phyloP scores from a whole-genome alignment of 2,888 invertebrate genomes.

The Argyra leucocephala region DNA sequence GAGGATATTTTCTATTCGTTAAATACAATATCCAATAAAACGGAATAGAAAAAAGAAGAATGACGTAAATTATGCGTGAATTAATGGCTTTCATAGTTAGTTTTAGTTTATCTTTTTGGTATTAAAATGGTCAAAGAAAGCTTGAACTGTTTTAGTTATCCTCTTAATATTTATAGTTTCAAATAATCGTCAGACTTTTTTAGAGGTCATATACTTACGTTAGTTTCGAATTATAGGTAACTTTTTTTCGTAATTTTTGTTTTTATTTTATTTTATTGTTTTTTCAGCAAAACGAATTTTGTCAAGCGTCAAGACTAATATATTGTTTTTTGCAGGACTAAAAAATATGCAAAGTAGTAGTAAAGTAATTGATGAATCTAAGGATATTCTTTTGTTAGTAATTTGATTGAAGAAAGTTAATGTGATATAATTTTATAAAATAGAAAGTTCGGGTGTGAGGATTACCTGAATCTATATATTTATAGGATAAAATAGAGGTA shows the following conservation, averaged over 20 bases:
- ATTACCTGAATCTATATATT: too few species aligned
- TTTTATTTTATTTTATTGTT: background rate
- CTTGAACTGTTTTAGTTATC: background rate
- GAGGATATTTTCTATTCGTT: background rate
- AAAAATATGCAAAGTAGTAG: background rate
- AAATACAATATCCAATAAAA: background rate
- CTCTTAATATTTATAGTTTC: background rate
- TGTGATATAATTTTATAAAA: too few species aligned
- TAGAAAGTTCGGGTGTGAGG: too few species aligned
- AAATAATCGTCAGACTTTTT: background rate
- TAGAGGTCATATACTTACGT: conserved; percentile 1
- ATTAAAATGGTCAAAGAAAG: background rate
- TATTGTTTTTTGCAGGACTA: background rate
- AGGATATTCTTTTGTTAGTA: too few species aligned
- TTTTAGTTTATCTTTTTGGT: background rate
- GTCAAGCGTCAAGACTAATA: background rate
- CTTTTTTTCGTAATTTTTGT: background rate
- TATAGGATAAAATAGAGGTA: too few species aligned
- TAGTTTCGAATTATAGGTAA: background rate
- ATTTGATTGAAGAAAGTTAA: too few species aligned
- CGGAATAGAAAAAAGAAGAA: background rate
- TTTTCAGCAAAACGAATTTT: background rate
- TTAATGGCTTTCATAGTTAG: background rate
- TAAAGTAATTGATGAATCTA: too few species aligned
- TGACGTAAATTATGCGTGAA: background rate